Evolutionary conservation across 37 sponge, comb jelly and placozoan species (phyloP), one percentile per base, ranked within the genome.

Genomic region (Dysidea cf. avara): DNA sequence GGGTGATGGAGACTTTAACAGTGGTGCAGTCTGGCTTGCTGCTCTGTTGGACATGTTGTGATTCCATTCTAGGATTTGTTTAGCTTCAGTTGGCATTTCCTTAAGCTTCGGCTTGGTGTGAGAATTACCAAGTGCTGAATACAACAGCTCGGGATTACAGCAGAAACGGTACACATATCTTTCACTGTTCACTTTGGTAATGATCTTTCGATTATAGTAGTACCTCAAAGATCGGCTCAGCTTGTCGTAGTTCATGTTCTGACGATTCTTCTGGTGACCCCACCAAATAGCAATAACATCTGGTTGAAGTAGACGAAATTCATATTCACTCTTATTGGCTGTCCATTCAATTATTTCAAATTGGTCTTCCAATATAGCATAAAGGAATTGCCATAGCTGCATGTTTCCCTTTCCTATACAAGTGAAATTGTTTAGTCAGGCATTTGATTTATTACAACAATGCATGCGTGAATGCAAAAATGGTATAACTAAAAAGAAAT

Each of bases 201-300:
- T 75, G 29, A 93, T 82, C 56, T 88, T 88, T 78, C 83, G 83
- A 68, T 93, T 83, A 55, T 93, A 93, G 83, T 93, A 93, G 75
- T 84, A 93, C 0, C 94, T 64, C 12, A 93, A 83, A 11, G 94
- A 93, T 12, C 94, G 82, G 21, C 89, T 84, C 33, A 93, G 75
- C 40, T 88, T 88, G 71, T 93, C 94, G 66, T 93, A 93, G 75
- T 82, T 93, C 94, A 93, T 93, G 62, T 93, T 93, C 34, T 67
- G 68, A 39, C 85, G 74, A 62, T 80, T 82, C 43, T 93, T 93
- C 67, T 83, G 81, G 24, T 85, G 63, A n/a, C 94, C 94, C 94
- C 94, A 93, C 83, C 89, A 82, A 31, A 80, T 70, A 25, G 94
- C 94, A 53, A 93, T 66, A 1, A 79, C 85, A 43, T 93, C 94